Conservation (phyloP, 2,888 invertebrate species). For the Agonopterix alstromeriana region DNA sequence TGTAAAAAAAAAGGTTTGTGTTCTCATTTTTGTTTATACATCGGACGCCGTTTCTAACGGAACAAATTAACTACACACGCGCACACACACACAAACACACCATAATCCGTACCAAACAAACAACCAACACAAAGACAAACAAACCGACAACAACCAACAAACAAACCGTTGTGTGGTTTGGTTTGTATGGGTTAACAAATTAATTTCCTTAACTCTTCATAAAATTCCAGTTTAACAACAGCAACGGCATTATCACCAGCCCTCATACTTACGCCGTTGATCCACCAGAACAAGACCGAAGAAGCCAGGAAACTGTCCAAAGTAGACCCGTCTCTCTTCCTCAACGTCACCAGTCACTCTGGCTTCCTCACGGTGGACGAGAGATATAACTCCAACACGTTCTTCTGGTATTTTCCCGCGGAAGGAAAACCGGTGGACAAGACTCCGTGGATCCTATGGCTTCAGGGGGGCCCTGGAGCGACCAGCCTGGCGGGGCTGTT, state of each 20-base stretch:
- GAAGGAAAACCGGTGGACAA: constrained; percentile 37
- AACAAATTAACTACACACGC: no score
- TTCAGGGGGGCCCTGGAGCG: constrained; percentile 91
- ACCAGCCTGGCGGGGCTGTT: constrained; percentile 73
- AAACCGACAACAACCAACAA: no score
- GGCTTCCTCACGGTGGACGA: constrained; percentile 82
- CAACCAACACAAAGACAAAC: no score
- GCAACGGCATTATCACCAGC: constrained; percentile 24
- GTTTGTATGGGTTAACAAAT: no score
- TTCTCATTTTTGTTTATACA: no score
- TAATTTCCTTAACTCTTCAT: no score
- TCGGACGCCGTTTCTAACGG: no score
- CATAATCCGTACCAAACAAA: no score
- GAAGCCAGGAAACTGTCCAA: constrained; percentile 37
- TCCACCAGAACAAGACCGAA: constrained; percentile 32
- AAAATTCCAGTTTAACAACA: background rate
- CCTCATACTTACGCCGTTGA: constrained; percentile 41
- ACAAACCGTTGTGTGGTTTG: no score
- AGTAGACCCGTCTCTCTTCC: constrained; percentile 42
- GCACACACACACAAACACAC: no score
- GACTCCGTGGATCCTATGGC: constrained; percentile 87
- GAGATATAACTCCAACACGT: constrained; percentile 82
- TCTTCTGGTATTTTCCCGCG: constrained; percentile 91
- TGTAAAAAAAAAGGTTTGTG: no score
- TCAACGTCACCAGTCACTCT: constrained; percentile 62